These are phyloP conservation scores for Eupelmus urozonus DNA, from an alignment of 2,888 invertebrate genomes.

Conservation along the genomic window DNA sequence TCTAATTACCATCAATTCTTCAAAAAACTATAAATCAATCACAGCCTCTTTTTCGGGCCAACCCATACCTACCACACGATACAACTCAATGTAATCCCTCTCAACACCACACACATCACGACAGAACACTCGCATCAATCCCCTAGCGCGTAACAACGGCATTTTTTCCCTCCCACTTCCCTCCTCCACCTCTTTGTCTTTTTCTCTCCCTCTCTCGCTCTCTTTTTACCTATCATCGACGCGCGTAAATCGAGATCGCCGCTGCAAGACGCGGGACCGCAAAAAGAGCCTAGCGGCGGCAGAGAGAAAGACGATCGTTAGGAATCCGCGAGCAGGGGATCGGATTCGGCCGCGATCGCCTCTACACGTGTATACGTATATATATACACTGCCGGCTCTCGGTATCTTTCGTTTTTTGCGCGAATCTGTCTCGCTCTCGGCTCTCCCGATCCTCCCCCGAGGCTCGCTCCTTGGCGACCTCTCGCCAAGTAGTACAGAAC, in stretches of 20 bases:
- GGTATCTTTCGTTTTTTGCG: background rate
- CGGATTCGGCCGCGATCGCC: conserved; percentile 38
- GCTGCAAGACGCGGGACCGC: background rate
- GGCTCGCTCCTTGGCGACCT: background rate
- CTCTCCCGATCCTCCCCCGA: background rate
- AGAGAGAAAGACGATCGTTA: conserved; percentile 48
- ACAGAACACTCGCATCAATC: too few species aligned
- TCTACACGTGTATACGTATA: conserved; percentile 9
- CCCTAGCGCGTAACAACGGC: too few species aligned
- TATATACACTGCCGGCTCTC: background rate
- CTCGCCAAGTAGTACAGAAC: conserved; percentile 55
- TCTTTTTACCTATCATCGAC: background rate
- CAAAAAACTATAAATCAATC: too few species aligned
- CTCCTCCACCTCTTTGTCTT: background rate
- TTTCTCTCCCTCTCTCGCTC: background rate
- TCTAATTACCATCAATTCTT: too few species aligned
- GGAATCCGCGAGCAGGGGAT: conserved; percentile 19
- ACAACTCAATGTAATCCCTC: too few species aligned
- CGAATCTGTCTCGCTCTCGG: background rate
- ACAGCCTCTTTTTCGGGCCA: too few species aligned
- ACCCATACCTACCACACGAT: too few species aligned
- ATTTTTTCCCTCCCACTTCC: too few species aligned
- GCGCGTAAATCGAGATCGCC: conserved; percentile 44
- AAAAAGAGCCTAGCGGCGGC: background rate
- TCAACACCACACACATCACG: too few species aligned